Evolutionary conservation across 2,888 invertebrate species (phyloP), one percentile per base, ranked within the genome.

Genomic region (Lasius platythorax): DNA sequence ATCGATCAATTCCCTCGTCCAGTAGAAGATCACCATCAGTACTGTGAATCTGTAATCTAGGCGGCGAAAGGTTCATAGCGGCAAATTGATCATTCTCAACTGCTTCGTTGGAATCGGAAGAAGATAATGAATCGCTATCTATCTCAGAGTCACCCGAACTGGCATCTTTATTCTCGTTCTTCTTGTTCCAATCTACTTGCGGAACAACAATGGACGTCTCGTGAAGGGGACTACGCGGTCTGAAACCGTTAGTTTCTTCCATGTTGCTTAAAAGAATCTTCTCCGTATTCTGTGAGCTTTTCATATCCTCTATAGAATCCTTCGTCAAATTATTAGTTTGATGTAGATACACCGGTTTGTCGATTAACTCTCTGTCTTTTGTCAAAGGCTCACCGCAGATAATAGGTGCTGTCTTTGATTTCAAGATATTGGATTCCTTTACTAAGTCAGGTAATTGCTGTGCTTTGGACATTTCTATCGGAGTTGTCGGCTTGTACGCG

Each of bases 1-100:
- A 87, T 28, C 88, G 92, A 18, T 92, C 92, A 2, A 87, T 86
- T 58, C 89, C 89, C 9, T 94, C 95, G 81, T 95, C 95, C 63
- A 94, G 96, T 94, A 97, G 96, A 12, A 97, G 94, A 87, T 97
- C 96, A 0, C 97, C 97, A 58, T 96, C 96, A 73, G 96, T 97
- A 89, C 97, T 97, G 92, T 97, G 97, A 12, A 98, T 96, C 94
- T 97, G 97, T 0, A 98, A 95, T 76, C 97, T 95, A 0, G 98
- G 98, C 0, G 97, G 97, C 4, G 96, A 95, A 67, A 95, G 94
- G 87, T 93, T 94, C 58, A 95, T 67, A 9, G 85, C 43, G 0
- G 79, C 5, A 50, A 79, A 63, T 46, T 90, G 79, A 12, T 88
- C 72, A 3, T 86, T 73, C 63, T 91, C 89, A 8, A 89, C 88